Percentiles rank a stretch among this genome's conserved stretches.
These are phyloP conservation scores for Nibea albiflora DNA, from an alignment of 2,113 vertebrate species.

Conservation along the genomic window DNA sequence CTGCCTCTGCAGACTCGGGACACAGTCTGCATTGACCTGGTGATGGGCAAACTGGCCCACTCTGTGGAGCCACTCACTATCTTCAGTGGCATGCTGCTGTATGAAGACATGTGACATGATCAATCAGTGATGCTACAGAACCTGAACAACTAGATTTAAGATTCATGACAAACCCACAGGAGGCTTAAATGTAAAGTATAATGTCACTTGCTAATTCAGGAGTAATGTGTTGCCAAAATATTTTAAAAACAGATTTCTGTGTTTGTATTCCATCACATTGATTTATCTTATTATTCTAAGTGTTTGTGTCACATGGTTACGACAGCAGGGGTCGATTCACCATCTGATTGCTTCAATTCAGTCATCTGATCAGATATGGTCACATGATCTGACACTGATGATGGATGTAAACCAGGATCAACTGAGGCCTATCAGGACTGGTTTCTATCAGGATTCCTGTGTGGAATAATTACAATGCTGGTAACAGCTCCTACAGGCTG, in stretches of 20 bases:
- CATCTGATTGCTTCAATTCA: slow-evolving; percentile 5
- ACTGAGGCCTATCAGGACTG: background rate
- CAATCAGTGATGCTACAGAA: slow-evolving; percentile 20
- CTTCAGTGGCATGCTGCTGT: slow-evolving; percentile 92
- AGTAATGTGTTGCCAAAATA: slow-evolving; percentile 45
- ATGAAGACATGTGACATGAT: slow-evolving; percentile 76
- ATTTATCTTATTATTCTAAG: slow-evolving; percentile 23
- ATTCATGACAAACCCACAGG: slow-evolving; percentile 20
- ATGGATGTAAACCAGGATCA: slow-evolving; percentile 15
- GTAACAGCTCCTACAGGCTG: slow-evolving; percentile 3
- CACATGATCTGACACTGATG: background rate
- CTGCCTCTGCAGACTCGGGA: slow-evolving; percentile 88
- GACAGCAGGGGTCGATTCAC: background rate
- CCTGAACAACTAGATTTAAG: slow-evolving; percentile 22
- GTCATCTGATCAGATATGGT: slow-evolving; percentile 30
- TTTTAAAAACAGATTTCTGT: slow-evolving; percentile 15
- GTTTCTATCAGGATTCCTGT: background rate
- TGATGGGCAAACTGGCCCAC: slow-evolving; percentile 92
- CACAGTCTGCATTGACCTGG: slow-evolving; percentile 93
- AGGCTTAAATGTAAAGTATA: slow-evolving; percentile 6
- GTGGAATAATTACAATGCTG: background rate
- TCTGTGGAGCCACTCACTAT: slow-evolving; percentile 93
- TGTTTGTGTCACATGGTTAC: slow-evolving; percentile 19
- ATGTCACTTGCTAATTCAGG: slow-evolving; percentile 12
- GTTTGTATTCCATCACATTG: background rate